Conservation (phyloP, 2,797 vertebrate genomes). For the Pangasius djambal region DNA sequence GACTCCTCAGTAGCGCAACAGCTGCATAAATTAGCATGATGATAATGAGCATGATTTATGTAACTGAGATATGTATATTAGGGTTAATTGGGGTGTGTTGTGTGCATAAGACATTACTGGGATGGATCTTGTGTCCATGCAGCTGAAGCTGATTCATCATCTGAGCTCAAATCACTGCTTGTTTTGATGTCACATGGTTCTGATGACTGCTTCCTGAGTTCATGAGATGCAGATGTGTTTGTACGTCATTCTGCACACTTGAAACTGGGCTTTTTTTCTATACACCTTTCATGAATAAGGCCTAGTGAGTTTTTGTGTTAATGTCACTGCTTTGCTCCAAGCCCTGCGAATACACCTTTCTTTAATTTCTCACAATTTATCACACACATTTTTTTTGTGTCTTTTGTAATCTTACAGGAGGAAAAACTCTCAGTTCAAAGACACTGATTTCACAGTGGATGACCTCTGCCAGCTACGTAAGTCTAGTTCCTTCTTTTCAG, state of each 20-base stretch:
- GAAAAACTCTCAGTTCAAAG: constrained; percentile 88
- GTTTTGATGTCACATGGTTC: not conserved
- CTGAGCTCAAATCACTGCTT: not conserved
- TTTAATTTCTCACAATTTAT: constrained; percentile 31
- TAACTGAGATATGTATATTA: not conserved
- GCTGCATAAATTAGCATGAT: not conserved
- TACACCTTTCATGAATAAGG: not conserved
- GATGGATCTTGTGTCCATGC: not conserved
- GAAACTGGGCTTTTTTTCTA: not conserved
- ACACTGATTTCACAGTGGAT: constrained; percentile 87
- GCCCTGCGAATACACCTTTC: not conserved
- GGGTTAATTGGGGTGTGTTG: not conserved
- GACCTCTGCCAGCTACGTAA: constrained; percentile 93
- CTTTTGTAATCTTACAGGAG: constrained; percentile 73
- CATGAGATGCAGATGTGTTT: not conserved
- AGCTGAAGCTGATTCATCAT: not conserved
- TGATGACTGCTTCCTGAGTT: not conserved
- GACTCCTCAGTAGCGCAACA: not conserved
- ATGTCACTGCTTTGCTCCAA: not conserved
- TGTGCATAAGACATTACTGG: not conserved
- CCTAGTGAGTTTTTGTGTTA: not conserved
- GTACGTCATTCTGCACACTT: not conserved
- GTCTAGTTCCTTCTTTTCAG: constrained; percentile 49
- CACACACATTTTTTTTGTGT: not conserved
- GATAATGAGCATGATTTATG: not conserved